Conservation (phyloP, 2,113 vertebrate species). For the Brachypteracias leptosomus region DNA sequence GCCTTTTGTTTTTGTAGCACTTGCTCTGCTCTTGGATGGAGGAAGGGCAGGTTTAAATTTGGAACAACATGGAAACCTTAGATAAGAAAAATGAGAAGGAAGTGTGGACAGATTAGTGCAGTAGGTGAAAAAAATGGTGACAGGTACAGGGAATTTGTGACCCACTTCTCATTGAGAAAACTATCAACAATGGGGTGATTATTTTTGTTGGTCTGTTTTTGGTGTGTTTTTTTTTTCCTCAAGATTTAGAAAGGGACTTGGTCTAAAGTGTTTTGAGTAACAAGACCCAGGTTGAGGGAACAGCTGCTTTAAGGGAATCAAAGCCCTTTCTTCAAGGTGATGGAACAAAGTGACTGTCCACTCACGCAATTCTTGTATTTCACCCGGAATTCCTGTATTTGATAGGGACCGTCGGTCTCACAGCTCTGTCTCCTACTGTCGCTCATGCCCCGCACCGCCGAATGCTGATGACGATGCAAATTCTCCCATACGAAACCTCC, state of each 20-base stretch:
- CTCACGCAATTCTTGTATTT: background rate
- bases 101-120: background rate
- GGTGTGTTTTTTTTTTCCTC: background rate
- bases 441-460: too few species aligned
- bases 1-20: background rate
- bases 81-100: background rate
- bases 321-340: background rate
- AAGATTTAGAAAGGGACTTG: background rate
- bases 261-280: background rate
- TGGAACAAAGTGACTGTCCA: background rate
- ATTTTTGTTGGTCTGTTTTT: background rate
- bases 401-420: rapidly evolving
- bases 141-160: too few species aligned
- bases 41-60: background rate
- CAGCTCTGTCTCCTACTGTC: too few species aligned
- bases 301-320: background rate
- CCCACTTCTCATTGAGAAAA: background rate
- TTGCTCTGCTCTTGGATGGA: background rate
- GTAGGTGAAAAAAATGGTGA: background rate
- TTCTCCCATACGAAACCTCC: too few species aligned
- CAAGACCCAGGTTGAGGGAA: background rate
- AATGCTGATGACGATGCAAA: too few species aligned
- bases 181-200: background rate
- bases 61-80: background rate
- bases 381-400: too few species aligned